Percentiles rank a stretch among this genome's conserved stretches.
Evolutionary conservation across 1,140 invertebrate species (phyloP).

Genomic region (Zaprionus taronus): DNA sequence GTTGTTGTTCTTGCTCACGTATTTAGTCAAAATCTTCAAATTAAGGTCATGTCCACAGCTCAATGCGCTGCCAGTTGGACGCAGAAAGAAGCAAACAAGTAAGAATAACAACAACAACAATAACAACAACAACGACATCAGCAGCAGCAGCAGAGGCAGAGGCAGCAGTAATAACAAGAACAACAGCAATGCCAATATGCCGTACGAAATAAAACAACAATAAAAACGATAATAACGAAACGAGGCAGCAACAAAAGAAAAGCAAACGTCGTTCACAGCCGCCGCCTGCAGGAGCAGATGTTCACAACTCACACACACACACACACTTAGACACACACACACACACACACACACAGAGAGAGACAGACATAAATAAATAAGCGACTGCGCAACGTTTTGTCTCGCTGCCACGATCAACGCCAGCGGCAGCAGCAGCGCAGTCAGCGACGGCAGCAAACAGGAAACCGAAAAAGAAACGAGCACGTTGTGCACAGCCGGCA

Average conservation of each 20-base stretch:
- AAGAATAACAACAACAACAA: slow-evolving; percentile 18
- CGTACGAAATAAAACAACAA: slow-evolving; percentile 75
- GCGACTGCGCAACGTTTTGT: slow-evolving; percentile 68
- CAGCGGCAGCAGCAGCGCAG: slow-evolving; percentile 34
- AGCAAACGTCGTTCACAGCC: slow-evolving; percentile 67
- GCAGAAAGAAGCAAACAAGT: slow-evolving; percentile 19
- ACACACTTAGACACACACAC: slow-evolving; percentile 66
- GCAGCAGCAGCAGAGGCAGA: slow-evolving; percentile 17
- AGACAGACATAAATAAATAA: slow-evolving; percentile 80
- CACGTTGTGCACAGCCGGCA: slow-evolving; percentile 5
- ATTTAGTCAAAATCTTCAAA: slow-evolving; percentile 19
- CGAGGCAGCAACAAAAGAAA: slow-evolving; percentile 73
- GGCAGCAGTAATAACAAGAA: slow-evolving; percentile 27
- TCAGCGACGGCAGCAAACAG: slow-evolving; percentile 64
- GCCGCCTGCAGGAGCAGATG: slow-evolving; percentile 77
- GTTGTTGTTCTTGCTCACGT: not conserved
- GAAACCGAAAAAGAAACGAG: slow-evolving; percentile 62
- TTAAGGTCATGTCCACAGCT: slow-evolving; percentile 48
- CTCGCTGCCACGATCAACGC: slow-evolving; percentile 64
- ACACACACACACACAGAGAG: slow-evolving; percentile 40
- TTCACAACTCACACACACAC: slow-evolving; percentile 78
- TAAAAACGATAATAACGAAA: slow-evolving; percentile 81
- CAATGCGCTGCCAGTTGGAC: slow-evolving; percentile 56
- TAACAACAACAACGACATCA: slow-evolving; percentile 17
- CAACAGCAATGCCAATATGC: slow-evolving; percentile 60